Base-by-base conservation (phyloP, 2,888 invertebrate genomes). In the Ommatoiulus sabulosus region DNA sequence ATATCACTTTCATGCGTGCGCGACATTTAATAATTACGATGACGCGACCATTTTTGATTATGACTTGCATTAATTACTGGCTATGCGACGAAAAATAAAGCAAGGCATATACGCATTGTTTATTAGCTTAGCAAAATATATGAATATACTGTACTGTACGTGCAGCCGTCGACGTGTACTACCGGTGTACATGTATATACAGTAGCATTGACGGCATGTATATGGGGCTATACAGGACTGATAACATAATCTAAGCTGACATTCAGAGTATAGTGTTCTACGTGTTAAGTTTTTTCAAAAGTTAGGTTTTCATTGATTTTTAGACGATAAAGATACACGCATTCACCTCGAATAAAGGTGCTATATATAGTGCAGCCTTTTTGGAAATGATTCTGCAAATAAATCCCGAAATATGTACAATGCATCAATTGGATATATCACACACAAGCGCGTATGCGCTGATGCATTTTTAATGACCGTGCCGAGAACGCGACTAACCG, bases 241-340 rank as follows among this genome's bases (percentile, higher is more conserved):
- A 72, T 72, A 72, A 72, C 72, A n/a, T 72, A 72, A 72, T 72
- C 72, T 72, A 24, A 72, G n/a, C 24, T 72, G 72, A 72, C 72
- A 24, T 72, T n/a, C 72, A 72, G 72, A 72, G 72, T 72, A 72
- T 72, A 72, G 20, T 24, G 63, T 63, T 63, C 63, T n/a, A 17
- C 63, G 72, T 72, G 72, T 72, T 72, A 72, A 72, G 24, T 72
- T 72, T 72, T 72, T 72, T 24, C 72, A 72, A n/a, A 72, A 72
- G 3, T 72, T 24, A 7, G 72, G 72, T 20, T 72, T 72, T 4
- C 72, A 72, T 72, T 72, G 72, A 72, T 72, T 72, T 72, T 72
- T 72, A 20, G 72, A 72, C 24, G 20, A 72, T 24, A 24, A 6
- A 24, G 72, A 72, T 72, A 20, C 8, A 52, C 10, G 52, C 52